Conservation (phyloP, 2,113 vertebrate genomes). For the Pluvianellus socialis region DNA sequence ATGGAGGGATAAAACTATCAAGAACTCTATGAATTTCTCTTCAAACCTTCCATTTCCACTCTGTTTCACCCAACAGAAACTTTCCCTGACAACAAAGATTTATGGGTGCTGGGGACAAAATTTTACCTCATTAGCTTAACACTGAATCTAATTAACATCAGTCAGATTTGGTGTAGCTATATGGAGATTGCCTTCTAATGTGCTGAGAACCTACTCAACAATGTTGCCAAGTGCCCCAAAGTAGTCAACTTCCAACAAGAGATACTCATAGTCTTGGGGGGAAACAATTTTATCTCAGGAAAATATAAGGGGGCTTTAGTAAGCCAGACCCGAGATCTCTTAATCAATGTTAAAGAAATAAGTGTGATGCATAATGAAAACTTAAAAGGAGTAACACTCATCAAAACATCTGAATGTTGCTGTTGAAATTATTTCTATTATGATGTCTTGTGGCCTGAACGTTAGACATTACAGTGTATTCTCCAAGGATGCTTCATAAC, state of each 20-base stretch:
- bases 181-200: neutral
- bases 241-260: neutral
- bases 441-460: neutral
- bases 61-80: neutral
- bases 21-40: neutral
- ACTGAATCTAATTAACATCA: neutral
- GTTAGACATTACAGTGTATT: neutral
- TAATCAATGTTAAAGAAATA: neutral
- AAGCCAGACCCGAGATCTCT: neutral
- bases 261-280: neutral
- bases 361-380: neutral
- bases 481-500: neutral
- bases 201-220: neutral
- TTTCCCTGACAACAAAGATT: neutral
- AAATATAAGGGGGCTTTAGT: neutral
- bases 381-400: neutral
- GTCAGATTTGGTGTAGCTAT: neutral
- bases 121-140: neutral
- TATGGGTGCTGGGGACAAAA: neutral
- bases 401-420: neutral
- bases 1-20: neutral
- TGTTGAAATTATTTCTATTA: neutral
- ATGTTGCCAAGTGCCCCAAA: neutral
- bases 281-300: neutral
- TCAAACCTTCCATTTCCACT: neutral